Base-by-base conservation (phyloP, 2,113 vertebrate genomes). In the Acinonyx jubatus region DNA sequence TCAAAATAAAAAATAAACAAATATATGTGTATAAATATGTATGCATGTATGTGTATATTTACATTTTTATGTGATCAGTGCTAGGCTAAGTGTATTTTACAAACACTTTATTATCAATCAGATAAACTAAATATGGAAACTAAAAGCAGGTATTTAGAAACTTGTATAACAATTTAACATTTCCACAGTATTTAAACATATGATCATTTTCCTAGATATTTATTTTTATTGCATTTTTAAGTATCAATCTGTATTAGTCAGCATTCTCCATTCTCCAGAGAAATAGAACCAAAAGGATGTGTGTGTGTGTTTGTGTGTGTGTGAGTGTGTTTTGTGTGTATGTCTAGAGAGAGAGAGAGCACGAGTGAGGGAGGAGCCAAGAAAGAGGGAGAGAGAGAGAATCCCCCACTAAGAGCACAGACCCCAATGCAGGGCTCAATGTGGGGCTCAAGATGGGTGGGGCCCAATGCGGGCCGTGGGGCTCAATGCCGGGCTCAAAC, bases 1-100 rank as follows among this genome's bases (percentile, higher is more conserved):
- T 97, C 68, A 86, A 91, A 96, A 82, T 92, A 87, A 96, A 91
- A 95, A 95, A 15, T 69, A 71, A 92, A 68, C 82, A 91, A 82
- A 85, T 69, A 57, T 36, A 19, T n/a, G 41, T 87, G 1, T 38
- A 45, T 82, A 74, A 33, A 71, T 36, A 90, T 27, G 52, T 12
- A 76, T 36, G 13, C 5, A 6, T 79, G 21, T 36, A 89, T n/a
- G 5, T 61, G 29, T 45, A 50, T 52, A 23, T 69, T 61, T 82
- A 71, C 45, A 66, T 86, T 92, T 91, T 94, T 94, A 78, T 84
- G 31, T 95, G 14, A 71, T 93, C 11, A 65, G 15, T 76, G 61
- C 4, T 82, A 76, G 36, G 69, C 18, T 65, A 48, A 96, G 10
- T 94, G 4, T 96, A 27, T 74, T 84, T 45, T 61, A 87, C 29